These are phyloP conservation scores for Cladopsammia gracilis DNA, from an alignment of 64 coral and sea anemone genomes.

Conservation along the genomic window DNA sequence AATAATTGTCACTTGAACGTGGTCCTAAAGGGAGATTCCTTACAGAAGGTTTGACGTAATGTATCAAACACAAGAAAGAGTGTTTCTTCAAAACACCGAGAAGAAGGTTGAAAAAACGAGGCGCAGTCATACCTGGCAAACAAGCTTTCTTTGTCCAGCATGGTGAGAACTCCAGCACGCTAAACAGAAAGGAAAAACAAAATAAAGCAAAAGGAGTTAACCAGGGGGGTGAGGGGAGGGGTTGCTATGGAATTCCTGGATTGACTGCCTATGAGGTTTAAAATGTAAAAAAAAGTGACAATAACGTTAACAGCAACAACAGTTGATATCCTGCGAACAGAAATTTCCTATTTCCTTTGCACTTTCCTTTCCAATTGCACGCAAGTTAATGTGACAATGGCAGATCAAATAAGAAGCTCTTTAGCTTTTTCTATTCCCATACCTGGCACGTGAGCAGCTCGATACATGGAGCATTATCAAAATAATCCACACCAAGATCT, in stretches of 20 bases:
- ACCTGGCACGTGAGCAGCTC: conserved; percentile 93
- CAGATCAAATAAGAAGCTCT: neutral
- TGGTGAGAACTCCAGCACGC: conserved; percentile 87
- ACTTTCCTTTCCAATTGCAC: too few species aligned
- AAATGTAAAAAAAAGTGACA: too few species aligned
- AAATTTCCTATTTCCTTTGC: too few species aligned
- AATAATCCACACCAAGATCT: conserved; percentile 75
- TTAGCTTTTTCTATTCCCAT: neutral
- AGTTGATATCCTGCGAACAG: too few species aligned
- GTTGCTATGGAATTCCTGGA: too few species aligned
- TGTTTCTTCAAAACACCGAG: neutral
- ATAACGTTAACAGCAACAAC: too few species aligned
- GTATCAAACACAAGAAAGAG: too few species aligned
- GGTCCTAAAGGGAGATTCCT: too few species aligned
- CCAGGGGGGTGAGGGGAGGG: neutral
- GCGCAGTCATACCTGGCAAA: conserved; percentile 26
- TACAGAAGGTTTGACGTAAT: too few species aligned
- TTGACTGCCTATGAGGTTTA: too few species aligned
- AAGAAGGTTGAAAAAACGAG: neutral
- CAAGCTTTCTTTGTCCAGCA: conserved; percentile 88
- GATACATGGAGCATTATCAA: conserved; percentile 89
- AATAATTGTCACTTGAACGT: too few species aligned
- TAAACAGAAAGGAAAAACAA: conserved; percentile 8
- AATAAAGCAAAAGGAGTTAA: neutral
- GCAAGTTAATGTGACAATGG: neutral